Evolutionary conservation across 2,113 vertebrate genomes (phyloP).

Genomic region (Collichthys lucidus): DNA sequence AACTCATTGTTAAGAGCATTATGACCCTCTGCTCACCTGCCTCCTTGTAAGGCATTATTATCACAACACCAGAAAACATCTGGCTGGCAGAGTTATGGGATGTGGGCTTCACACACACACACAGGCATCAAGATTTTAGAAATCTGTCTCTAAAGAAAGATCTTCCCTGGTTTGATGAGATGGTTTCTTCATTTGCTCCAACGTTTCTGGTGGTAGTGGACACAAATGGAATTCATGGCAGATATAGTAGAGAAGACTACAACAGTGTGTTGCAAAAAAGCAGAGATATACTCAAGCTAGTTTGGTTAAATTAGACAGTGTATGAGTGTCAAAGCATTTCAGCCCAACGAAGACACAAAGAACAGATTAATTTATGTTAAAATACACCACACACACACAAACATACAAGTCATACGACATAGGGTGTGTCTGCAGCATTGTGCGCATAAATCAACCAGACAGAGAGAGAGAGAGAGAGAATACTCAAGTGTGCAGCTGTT

Average conservation of each 20-base stretch:
- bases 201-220: neutral
- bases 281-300: neutral
- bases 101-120: conserved; percentile 3
- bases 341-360: neutral
- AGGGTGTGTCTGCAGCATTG: conserved; percentile 7
- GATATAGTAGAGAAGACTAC: too few relatives aligned
- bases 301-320: neutral
- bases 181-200: neutral
- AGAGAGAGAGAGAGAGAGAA: neutral
- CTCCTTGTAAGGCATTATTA: conserved; percentile 53
- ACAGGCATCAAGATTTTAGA: neutral
- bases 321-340: neutral
- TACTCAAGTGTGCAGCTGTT: conserved; percentile 56
- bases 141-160: conserved; percentile 10
- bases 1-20: conserved; percentile 18
- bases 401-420: neutral
- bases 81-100: conserved; percentile 26
- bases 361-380: neutral
- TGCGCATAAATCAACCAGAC: neutral
- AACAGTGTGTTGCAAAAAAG: neutral
- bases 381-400: conserved; percentile 12
- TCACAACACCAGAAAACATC: conserved; percentile 43
- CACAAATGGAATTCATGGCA: neutral
- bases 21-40: conserved; percentile 57
- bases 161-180: conserved; percentile 18